Conservation (phyloP, 92 coral and sea anemone genomes). For the Virgularia gustaviana region DNA sequence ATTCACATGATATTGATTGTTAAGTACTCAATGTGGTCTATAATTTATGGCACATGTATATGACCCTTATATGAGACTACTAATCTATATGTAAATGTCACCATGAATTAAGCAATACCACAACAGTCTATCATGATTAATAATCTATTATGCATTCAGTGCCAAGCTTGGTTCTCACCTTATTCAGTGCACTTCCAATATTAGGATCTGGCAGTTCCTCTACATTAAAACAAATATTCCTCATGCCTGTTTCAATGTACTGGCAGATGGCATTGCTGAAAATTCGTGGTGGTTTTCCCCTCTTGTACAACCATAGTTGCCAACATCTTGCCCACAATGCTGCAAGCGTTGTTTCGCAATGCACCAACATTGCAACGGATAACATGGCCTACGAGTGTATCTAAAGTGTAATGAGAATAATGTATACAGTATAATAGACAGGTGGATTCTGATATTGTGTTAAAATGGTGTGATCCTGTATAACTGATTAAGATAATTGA, state of each 20-base stretch:
- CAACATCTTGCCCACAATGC: constrained; percentile 52
- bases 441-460: too few species aligned
- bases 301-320: constrained; percentile 52
- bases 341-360: constrained; percentile 30
- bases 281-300: constrained; percentile 49
- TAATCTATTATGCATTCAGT: too few species aligned
- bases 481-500: too few species aligned
- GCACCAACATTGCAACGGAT: constrained; percentile 50
- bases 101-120: too few species aligned
- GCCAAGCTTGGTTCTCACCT: neutral
- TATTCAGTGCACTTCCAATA: constrained; percentile 35
- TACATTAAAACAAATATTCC: constrained; percentile 25
- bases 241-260: constrained; percentile 51
- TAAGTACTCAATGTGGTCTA: too few species aligned
- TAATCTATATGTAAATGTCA: neutral
- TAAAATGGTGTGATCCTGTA: too few species aligned
- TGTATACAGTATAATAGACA: neutral
- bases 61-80: too few species aligned
- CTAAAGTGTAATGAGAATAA: constrained; percentile 9
- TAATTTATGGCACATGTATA: too few species aligned
- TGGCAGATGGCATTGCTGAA: constrained; percentile 52
- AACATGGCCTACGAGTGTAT: constrained; percentile 48
- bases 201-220: constrained; percentile 45
- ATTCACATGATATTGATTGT: too few species aligned
- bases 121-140: too few species aligned